Base-by-base conservation (phyloP, 2,113 vertebrate species). In the Mandrillus leucophaeus region DNA sequence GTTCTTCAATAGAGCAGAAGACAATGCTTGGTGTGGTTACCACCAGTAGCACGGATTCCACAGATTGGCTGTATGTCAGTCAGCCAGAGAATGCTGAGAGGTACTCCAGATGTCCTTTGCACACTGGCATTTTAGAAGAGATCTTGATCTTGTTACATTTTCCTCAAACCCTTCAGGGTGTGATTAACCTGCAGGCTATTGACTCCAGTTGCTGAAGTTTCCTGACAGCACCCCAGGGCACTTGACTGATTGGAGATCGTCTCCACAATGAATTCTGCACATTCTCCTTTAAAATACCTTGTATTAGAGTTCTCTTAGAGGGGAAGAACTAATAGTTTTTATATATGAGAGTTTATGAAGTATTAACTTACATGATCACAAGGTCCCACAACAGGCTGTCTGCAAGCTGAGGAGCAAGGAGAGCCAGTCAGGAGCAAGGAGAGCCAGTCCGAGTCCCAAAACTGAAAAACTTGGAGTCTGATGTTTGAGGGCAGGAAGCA, bases 171-270 rank as follows among this genome's bases (percentile, higher is more conserved):
- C 92, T 99, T 99, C n/a, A 99, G 97, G 22, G 99, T 99, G 38
- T 99, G 99, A 98, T 99, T 99, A 94, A 99, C 99, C 91, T 99
- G 99, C 92, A 99, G 98, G 97, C 99, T 99, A 94, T 98, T 99
- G 50, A 99, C 99, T 73, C 99, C 99, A 35, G 99, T 98, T 79
- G 99, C 99, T 2, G 99, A 98, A 27, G 99, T 99, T 98, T 99
- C 99, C 97, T 99, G 99, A 84, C 99, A 99, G 98, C 99, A 99
- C 0, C 99, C 32, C 99, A 52, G 99, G 99, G 75, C 99, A 99
- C 98, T 99, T 99, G 30, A 99, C 99, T 59, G 99, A 99, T 99
- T 59, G 99, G 99, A 73, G 98, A 98, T 0, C 99, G 97, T 90
- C 99, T 99, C 99, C 99, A 99, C 82, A 98, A 90, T 3, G 99